Percentiles rank a stretch among this genome's conserved stretches.
Evolutionary conservation across 1,140 invertebrate genomes (phyloP).

Genomic region (Hetaerina americana): DNA sequence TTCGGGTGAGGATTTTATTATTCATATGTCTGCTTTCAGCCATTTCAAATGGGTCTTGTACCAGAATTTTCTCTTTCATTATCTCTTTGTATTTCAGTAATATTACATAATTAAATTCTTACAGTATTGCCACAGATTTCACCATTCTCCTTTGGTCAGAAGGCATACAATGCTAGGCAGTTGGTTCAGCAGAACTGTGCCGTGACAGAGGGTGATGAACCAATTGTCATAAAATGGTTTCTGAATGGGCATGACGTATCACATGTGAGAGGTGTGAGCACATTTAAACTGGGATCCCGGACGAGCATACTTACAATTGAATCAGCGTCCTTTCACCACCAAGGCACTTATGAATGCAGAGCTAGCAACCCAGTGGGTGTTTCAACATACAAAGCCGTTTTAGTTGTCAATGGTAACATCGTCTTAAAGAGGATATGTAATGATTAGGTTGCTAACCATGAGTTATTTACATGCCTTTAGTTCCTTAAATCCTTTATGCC

Average conservation of each 20-base stretch:
- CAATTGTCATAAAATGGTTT: slow-evolving; percentile 54
- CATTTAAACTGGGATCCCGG: slow-evolving; percentile 43
- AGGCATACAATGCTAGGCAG: slow-evolving; percentile 33
- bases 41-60: slow-evolving; percentile 7
- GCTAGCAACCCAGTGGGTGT: slow-evolving; percentile 14
- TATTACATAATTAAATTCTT: slow-evolving; percentile 19
- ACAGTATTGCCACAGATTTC: slow-evolving; percentile 55
- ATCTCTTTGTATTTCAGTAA: slow-evolving; percentile 1
- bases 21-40: not conserved
- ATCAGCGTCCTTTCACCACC: slow-evolving; percentile 24
- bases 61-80: slow-evolving; percentile 1
- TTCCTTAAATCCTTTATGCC: no score
- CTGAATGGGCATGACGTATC: slow-evolving; percentile 15
- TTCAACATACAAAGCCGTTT: not conserved
- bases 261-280: slow-evolving; percentile 17
- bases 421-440: no score
- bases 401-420: slow-evolving; percentile 2
- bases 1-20: no score
- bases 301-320: slow-evolving; percentile 37
- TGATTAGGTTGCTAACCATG: no score
- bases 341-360: slow-evolving; percentile 29
- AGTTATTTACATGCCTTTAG: no score
- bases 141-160: slow-evolving; percentile 57
- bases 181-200: slow-evolving; percentile 39
- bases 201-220: slow-evolving; percentile 59